Evolutionary conservation across 2,888 invertebrate species (phyloP).

Genomic region (Bombyx huttoni): DNA sequence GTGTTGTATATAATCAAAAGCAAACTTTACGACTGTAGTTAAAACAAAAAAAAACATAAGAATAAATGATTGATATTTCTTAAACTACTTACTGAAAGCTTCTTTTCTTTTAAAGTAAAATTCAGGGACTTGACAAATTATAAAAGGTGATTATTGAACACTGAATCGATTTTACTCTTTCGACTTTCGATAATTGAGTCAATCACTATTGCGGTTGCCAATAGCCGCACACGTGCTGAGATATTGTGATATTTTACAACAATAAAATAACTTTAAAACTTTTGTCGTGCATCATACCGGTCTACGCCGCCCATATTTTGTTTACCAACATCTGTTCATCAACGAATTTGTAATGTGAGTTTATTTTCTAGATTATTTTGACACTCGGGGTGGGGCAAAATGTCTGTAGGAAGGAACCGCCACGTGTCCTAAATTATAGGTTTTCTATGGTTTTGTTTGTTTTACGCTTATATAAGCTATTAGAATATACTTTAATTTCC

Average conservation of each 20-base stretch:
- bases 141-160: background rate
- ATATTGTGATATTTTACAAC: slow-evolving; percentile 66
- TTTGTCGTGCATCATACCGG: slow-evolving; percentile 28
- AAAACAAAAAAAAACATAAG: no score
- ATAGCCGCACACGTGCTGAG: slow-evolving; percentile 69
- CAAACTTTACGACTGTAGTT: no score
- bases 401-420: slow-evolving; percentile 55
- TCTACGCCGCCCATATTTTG: slow-evolving; percentile 31
- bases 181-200: slow-evolving; percentile 1
- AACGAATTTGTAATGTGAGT: slow-evolving; percentile 46
- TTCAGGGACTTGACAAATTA: no score
- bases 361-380: slow-evolving; percentile 40
- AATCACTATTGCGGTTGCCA: slow-evolving; percentile 55
- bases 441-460: slow-evolving; percentile 25
- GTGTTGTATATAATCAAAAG: no score
- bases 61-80: no score
- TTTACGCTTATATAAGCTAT: slow-evolving; percentile 10
- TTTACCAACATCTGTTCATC: slow-evolving; percentile 34
- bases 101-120: no score
- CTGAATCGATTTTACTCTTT: background rate
- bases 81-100: no score
- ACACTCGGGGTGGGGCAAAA: slow-evolving; percentile 63
- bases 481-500: background rate
- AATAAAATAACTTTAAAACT: slow-evolving; percentile 51
- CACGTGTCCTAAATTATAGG: slow-evolving; percentile 62